Evolutionary conservation across 2,797 vertebrate genomes (phyloP).

Genomic region (Sebastes hopkinsi): DNA sequence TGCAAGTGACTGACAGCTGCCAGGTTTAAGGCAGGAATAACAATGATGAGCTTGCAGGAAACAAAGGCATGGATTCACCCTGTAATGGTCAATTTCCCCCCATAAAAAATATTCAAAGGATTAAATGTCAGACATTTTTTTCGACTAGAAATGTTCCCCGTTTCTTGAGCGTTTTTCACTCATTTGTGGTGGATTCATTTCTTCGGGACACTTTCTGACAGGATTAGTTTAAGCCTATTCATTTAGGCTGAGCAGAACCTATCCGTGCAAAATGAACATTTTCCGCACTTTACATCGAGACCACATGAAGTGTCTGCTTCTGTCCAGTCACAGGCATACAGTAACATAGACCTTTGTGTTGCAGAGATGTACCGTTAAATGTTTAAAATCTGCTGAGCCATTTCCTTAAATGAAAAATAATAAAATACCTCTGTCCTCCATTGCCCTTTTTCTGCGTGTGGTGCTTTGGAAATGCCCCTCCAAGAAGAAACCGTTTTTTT

Average conservation of each 20-base stretch:
- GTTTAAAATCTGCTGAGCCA: constrained; percentile 12
- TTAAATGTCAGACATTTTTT: constrained; percentile 1
- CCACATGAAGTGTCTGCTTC: constrained; percentile 17
- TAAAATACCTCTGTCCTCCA: constrained; percentile 6
- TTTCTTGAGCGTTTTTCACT: constrained; percentile 13
- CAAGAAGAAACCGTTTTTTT: not conserved
- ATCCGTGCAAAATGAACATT: constrained; percentile 55
- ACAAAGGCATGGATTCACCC: not conserved
- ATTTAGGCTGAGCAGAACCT: constrained; percentile 53
- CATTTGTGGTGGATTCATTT: constrained; percentile 30
- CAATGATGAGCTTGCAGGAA: not conserved
- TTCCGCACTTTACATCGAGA: constrained; percentile 27
- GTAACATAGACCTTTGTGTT: constrained; percentile 11
- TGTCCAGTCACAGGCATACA: not conserved
- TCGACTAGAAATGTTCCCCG: not conserved
- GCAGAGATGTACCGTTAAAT: constrained; percentile 7
- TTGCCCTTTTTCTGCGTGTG: not conserved
- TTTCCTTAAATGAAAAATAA: constrained; percentile 10
- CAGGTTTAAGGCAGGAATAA: too few species aligned
- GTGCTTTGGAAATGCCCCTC: not conserved
- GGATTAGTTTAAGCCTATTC: constrained; percentile 60
- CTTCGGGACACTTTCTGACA: constrained; percentile 29
- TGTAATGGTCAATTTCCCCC: not conserved
- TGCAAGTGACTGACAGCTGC: too few species aligned
- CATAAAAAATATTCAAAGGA: not conserved